These are phyloP conservation scores for Eclectus roratus DNA, from an alignment of 2,113 vertebrate species.

Conservation along the genomic window DNA sequence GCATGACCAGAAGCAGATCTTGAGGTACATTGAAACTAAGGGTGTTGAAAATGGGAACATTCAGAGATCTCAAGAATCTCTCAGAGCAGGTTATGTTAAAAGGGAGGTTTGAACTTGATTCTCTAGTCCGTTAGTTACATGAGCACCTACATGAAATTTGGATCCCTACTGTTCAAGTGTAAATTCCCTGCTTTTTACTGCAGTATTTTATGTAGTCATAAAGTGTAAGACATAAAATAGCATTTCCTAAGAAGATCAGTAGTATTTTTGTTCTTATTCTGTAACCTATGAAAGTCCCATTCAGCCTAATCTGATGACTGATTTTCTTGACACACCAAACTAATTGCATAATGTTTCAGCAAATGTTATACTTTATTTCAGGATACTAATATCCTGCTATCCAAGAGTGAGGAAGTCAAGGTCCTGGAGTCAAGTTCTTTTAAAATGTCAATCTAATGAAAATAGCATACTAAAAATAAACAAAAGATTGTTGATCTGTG, in stretches of 20 bases:
- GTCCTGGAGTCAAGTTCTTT: conserved; percentile 16
- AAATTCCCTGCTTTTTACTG: not conserved
- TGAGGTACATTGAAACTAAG: not conserved
- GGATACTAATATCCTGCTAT: not conserved
- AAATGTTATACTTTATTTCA: not conserved
- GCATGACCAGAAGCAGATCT: not conserved
- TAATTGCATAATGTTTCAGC: not conserved
- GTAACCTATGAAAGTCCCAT: not conserved
- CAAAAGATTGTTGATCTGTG: not conserved
- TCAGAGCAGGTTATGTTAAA: not conserved
- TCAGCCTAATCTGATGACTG: not conserved
- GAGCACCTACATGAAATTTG: not conserved
- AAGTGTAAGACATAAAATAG: not conserved
- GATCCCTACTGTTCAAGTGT: not conserved
- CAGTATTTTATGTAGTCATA: not conserved
- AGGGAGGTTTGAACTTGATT: not conserved
- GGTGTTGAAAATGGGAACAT: not conserved
- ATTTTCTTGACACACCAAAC: not conserved
- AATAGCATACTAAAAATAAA: conserved; percentile 33
- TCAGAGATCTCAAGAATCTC: not conserved
- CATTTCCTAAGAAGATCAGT: not conserved
- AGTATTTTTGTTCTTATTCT: not conserved
- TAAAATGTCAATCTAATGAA: conserved; percentile 21
- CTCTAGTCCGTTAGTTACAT: not conserved
- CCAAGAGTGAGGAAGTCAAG: not conserved